Base-by-base conservation (phyloP, 2,113 vertebrate species). In the Marmota monax region DNA sequence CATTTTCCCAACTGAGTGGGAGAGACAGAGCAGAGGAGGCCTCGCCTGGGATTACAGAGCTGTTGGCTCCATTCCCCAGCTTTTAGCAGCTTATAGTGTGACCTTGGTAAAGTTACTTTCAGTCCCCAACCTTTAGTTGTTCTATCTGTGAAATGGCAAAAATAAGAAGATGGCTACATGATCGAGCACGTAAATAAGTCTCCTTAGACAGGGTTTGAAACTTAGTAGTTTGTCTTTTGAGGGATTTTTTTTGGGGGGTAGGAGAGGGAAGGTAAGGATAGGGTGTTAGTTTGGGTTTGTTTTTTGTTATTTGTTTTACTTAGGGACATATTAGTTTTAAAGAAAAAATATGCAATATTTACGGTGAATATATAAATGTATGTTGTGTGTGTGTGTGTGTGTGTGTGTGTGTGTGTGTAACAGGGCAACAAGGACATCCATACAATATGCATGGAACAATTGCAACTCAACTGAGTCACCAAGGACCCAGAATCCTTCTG, bases 1-100 rank as follows among this genome's bases (percentile, higher is more conserved):
- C 98, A 98, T 97, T 98, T 97, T 96, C 93, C 97, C 96, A 95
- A 73, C 88, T 90, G 92, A 97, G 77, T 48, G 92, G 84, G 90
- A 96, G 85, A 97, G 96, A 88, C 8, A 77, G 76, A 96, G 65
- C 90, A 86, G 92, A 97, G 87, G 78, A 96, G 78, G 92, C 94
- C 78, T 97, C 48, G 34, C 82, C 65, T 56, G 96, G 90, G 97
- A 96, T 95, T 95, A 94, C 2, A 61, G 90, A 85, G 80, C 65
- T 96, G 84, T 91, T 88, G 95, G 92, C 96, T 95, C 85, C 74
- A 17, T 39, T 96, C 90, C 95, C 90, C 9, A 42, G 95, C 48
- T 84, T 79, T 79, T 42, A 90, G 84, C n/a, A 17, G 73, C 58
- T 97, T 96, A 67, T 39, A 53, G 39, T n/a, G 16, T 94, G 95